These are phyloP conservation scores for Popillia japonica DNA, from an alignment of 1,140 invertebrate species.

Conservation along the genomic window DNA sequence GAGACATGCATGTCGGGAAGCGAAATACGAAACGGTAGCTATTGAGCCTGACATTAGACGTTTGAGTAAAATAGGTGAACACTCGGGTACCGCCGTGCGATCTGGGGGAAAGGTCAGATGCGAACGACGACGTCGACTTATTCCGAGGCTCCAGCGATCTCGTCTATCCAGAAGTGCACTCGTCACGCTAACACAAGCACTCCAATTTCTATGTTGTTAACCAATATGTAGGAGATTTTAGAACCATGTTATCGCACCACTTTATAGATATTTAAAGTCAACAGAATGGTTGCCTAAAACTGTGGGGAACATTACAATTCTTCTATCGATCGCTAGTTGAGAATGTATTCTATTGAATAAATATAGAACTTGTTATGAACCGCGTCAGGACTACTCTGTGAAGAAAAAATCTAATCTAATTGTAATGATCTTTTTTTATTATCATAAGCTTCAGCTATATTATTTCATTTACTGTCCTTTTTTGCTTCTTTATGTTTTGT, in stretches of 20 bases:
- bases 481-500: background rate
- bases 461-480: background rate
- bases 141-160: background rate
- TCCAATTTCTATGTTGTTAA: conserved; percentile 5
- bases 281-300: background rate
- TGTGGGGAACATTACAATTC: background rate
- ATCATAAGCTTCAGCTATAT: too few species aligned
- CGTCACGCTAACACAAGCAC: conserved; percentile 2
- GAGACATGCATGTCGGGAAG: background rate
- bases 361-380: too few species aligned
- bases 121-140: background rate
- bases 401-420: too few species aligned
- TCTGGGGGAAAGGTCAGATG: conserved; percentile 7
- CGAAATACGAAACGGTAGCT: conserved; percentile 5
- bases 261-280: background rate
- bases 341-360: too few species aligned
- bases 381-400: too few species aligned
- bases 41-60: conserved; percentile 3
- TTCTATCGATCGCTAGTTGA: too few species aligned
- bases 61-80: conserved; percentile 1
- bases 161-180: background rate
- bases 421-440: too few species aligned
- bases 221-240: background rate
- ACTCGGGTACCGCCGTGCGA: background rate
- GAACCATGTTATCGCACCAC: background rate